These are phyloP conservation scores for Sesia bembeciformis DNA, from an alignment of 2,888 invertebrate species.

Conservation along the genomic window DNA sequence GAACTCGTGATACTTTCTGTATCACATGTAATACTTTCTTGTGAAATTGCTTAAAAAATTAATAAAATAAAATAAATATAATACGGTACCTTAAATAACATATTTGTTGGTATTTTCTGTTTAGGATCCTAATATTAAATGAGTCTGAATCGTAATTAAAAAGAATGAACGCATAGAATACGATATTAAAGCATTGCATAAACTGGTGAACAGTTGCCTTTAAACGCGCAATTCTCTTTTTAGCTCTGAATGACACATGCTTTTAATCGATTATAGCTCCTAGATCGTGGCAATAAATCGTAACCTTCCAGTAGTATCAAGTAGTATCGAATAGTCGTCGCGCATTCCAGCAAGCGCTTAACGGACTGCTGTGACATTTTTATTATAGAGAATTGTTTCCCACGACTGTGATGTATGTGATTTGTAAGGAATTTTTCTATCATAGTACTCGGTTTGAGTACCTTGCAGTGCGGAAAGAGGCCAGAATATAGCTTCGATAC, in stretches of 20 bases:
- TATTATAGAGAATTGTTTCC: conserved; percentile 55
- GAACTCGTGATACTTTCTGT: no score
- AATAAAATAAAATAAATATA: no score
- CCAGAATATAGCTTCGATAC: no score
- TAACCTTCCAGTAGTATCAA: background rate
- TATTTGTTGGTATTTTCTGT: no score
- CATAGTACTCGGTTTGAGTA: no score
- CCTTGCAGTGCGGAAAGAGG: no score
- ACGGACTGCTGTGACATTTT: conserved; percentile 50
- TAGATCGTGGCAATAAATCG: conserved; percentile 16
- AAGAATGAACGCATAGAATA: no score
- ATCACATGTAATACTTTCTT: no score
- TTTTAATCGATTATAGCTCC: conserved; percentile 15
- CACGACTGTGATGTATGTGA: conserved; percentile 28
- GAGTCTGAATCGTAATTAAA: no score
- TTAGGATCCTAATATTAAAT: no score
- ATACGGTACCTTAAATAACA: no score
- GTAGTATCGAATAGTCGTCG: background rate
- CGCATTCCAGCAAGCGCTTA: conserved; percentile 31
- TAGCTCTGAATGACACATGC: conserved; percentile 13
- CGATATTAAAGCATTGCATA: background rate
- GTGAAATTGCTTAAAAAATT: no score
- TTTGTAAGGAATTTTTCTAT: background rate
- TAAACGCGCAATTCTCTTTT: conserved; percentile 25
- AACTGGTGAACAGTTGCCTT: background rate